Evolutionary conservation across 2,888 invertebrate genomes (phyloP), one percentile per base, ranked within the genome.

Genomic region (Chrysolina oricalcia): DNA sequence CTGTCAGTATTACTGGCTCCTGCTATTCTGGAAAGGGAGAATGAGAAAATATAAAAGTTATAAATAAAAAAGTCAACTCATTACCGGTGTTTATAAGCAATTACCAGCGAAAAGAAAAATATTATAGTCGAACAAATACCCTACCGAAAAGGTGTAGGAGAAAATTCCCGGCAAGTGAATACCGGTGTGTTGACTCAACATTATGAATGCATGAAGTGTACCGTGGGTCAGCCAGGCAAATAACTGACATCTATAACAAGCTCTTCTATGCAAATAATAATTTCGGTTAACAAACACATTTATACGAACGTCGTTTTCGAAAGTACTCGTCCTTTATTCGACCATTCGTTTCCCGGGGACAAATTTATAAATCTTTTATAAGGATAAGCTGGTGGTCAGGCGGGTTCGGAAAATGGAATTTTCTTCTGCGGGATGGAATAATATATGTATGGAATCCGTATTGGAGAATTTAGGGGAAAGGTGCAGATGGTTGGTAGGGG

Each of bases 251-350:
- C 81, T 86, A 86, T 76, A 76, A 86, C 85, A 84, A 85, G 85
- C 86, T 87, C 88, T 85, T 89, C 88, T 88, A 84, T 87, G 88
- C 88, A 89, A 89, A 89, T 89, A 89, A 89, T 88, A 89, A 89
- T 89, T 89, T 89, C 87, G 85, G 87, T 88, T 88, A 88, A 88
- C 89, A 89, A 89, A 89, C 89, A 89, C 85, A 87, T 86, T 87
- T 84, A 82, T 86, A 86, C 70, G 48, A 50, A 64, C 67, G 41
- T 48, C 65, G 41, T 71, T 53, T 56, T 35, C 27, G 68, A 65
- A 70, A 65, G 46, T 78, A 53, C 74, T 70, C 70, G 65, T 67
- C 64, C 73, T 56, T 74, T 73, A 74, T 75, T 77, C 75, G 40
- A 66, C 73, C 74, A 75, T 79, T 73, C 74, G 76, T 78, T 79